These are phyloP conservation scores for Dolichoris vasculosae DNA, from an alignment of 1,140 invertebrate genomes.

Conservation along the genomic window DNA sequence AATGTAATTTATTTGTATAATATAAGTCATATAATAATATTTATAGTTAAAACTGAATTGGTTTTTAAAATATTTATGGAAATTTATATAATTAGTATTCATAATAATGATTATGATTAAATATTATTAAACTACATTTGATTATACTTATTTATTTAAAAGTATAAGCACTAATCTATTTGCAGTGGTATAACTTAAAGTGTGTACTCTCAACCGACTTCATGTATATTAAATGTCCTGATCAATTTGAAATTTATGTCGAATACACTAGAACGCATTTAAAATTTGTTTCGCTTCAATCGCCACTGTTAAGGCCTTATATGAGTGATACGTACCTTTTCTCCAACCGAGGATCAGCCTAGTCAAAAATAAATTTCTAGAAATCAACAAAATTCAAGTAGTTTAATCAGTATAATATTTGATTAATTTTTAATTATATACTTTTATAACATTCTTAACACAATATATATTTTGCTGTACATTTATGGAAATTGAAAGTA, in stretches of 20 bases:
- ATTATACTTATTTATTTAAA: not conserved
- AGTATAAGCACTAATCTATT: not conserved
- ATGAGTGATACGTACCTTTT: constrained; percentile 36
- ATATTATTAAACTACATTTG: too few species aligned
- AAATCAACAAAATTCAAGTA: constrained; percentile 36
- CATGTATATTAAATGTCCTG: not conserved
- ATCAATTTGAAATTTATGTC: constrained; percentile 48
- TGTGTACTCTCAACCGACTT: not conserved
- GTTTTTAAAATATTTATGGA: too few species aligned
- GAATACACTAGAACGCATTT: constrained; percentile 46
- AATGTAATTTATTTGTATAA: too few species aligned
- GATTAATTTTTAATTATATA: not conserved
- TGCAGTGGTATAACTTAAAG: not conserved
- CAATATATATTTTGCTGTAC: not conserved
- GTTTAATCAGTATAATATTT: constrained; percentile 13
- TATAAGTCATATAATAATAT: too few species aligned
- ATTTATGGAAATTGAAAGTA: not conserved
- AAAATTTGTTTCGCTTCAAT: constrained; percentile 43
- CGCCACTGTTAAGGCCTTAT: not conserved
- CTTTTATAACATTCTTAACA: not conserved
- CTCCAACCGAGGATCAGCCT: not conserved
- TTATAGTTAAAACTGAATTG: too few species aligned
- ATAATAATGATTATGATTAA: too few species aligned
- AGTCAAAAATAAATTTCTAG: constrained; percentile 7
- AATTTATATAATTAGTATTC: too few species aligned